Evolutionary conservation across 2,888 invertebrate genomes (phyloP), one percentile per base, ranked within the genome.

Genomic region (Tipula lateralis): DNA sequence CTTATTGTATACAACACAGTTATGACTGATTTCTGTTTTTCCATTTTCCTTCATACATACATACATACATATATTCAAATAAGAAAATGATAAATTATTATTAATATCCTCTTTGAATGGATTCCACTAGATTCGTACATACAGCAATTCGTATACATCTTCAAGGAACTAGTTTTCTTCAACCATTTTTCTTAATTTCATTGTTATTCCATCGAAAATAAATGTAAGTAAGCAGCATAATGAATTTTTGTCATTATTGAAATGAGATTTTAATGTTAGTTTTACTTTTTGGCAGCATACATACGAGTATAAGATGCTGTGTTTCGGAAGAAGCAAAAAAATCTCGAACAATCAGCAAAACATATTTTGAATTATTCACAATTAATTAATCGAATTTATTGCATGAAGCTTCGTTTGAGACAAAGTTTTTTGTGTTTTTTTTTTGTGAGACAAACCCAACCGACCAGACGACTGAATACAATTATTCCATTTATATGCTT

Each of bases 11-110:
- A 66, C 66, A 66, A 66, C n/a, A n/a, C 13, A 24, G 24, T 66
- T 66, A 24, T 66, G 66, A 66, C 50, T 66, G 50, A 66, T 66
- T 66, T 66, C 24, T 19, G 66, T 66, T 24, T 44, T 16, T 24
- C 19, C 24, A 66, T 66, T 66, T 24, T 66, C 24, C 66, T 13
- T 39, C 66, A 36, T 36, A 12, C 12, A 6, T 12, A 36, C 9
- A 36, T 12, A 1, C 0, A 36, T 9, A 12, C 0, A 36, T 9
- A 66, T 32, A 24, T 66, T 24, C 66, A 66, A 66, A 66, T 66
- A 66, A 66, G 66, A 66, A 66, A 66, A 66, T 66, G 66, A 66
- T 66, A 66, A 66, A 66, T 66, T 66, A 24, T 66, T 66, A 66
- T 66, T 66, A 66, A 66, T 66, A 66, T 66, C 13, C 24, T 24